Evolutionary conservation across 2,113 vertebrate species (phyloP), one percentile per base, ranked within the genome.

Genomic region (Nesogale talazaci): DNA sequence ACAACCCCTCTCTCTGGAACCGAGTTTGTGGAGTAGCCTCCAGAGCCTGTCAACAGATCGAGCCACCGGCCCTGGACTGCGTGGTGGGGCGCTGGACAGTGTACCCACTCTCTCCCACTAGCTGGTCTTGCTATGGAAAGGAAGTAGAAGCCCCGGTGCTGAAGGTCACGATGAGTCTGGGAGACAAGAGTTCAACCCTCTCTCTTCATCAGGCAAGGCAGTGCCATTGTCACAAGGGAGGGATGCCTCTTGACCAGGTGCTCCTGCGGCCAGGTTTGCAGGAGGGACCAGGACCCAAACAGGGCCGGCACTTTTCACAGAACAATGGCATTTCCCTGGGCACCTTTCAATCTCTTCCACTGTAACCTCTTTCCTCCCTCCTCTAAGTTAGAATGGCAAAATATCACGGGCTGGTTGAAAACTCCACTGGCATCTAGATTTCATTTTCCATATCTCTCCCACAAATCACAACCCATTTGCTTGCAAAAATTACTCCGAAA

Each of bases 391-490:
- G 38, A 9, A 5, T 11, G 19, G n/a, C 42, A 79, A 63, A 57
- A 36, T 3, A 1, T 22, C 92, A 34, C 9, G 7, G 6, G 29
- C 76, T 19, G 0, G 4, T 4, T 14, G 9, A 40, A 67, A 56
- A 34, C 59, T 29, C 89, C 56, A 31, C 46, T 1, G 0, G 52
- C 65, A 59, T 77, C 92, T 86, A 59, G 70, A 88, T 74, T 67
- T 59, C 89, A 70, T 89, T 85, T 83, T 25, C 86, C 14, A 0
- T 52, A 65, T 90, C 93, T 84, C 59, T 7, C 92, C 83, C 78
- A 61, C 84, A 79, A 80, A 95, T 79, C 86, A 42, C 74, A 86
- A 69, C 4, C 86, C 92, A 87, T 92, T 88, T 74, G 93, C 83
- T 40, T 78, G 75, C 57, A 93, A 59, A 95, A 94, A 87, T 89